phyloP scores from a whole-genome alignment of 2,797 vertebrate genomes.

The Numenius phaeopus region DNA sequence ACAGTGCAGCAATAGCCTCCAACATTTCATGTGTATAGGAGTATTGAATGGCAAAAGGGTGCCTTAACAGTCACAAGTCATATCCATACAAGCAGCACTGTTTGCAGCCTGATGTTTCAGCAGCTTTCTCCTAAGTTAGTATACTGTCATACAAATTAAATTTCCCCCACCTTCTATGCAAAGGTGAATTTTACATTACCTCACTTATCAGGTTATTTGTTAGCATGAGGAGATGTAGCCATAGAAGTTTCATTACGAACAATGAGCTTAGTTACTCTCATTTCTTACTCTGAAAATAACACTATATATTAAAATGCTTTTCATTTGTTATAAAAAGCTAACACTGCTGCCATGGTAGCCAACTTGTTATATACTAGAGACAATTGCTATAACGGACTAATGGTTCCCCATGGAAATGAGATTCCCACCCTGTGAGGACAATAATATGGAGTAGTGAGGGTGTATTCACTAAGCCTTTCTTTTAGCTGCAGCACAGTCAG shows the following conservation, averaged over 20 bases:
- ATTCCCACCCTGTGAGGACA: neutral
- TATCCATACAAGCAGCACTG: neutral
- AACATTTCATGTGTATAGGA: rapidly evolving
- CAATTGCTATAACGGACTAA: neutral
- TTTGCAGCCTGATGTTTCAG: neutral
- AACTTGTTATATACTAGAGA: neutral
- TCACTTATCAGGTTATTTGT: neutral
- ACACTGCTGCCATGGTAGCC: neutral
- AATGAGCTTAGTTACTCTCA: neutral
- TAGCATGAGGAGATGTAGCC: neutral
- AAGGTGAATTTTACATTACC: neutral
- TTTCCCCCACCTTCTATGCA: neutral
- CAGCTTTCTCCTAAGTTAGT: neutral
- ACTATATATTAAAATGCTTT: neutral
- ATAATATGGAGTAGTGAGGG: neutral
- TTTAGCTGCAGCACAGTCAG: neutral
- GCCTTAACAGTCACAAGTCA: neutral
- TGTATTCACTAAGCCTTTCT: neutral
- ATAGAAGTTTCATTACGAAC: neutral
- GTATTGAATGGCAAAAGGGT: neutral
- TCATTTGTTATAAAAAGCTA: neutral
- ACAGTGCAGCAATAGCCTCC: neutral
- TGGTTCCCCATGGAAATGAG: neutral
- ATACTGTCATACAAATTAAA: neutral
- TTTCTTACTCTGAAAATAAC: neutral